Evolutionary conservation across 2,113 vertebrate species (phyloP), one percentile per base, ranked within the genome.

Genomic region (Ailuropoda melanoleuca): DNA sequence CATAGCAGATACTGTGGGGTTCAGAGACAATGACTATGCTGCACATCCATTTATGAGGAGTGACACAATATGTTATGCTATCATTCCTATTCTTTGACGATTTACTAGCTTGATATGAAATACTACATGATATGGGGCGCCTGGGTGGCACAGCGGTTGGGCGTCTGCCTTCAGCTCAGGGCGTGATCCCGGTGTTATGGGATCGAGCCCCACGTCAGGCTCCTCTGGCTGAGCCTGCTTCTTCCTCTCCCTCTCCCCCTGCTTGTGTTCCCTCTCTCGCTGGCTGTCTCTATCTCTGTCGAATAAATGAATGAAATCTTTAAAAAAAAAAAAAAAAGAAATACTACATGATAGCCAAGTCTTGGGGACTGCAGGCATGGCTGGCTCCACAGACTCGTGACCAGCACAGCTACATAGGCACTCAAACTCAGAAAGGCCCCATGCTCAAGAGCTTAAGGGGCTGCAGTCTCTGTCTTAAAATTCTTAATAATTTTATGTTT

Each of bases 31-130:
- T 39, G 37, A 64, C n/a, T 62, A 11, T 29, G 34, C 0, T 1
- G 0, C 39, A 23, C 0, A 37, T 23, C 15, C n/a, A 64, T 39
- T 72, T 14, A 4, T 39, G 31, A n/a, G 53, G 18, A 93, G 21
- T 29, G 29, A 80, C 18, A 29, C 3, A n/a, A 23, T 48, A 37
- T 18, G n/a, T n/a, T 58, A 46, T 56, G 9, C 26, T 56, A 37
- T 23, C 15, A 8, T 60, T 43, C 58, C 10, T 43, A 13, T 50
- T 78, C 60, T 82, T 77, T 26, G 19, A 85, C 19, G 58, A 43
- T 64, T 90, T 58, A 9, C 62, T 75, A 48, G 50, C 70, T 88
- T 81, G 66, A 93, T 82, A 46, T 70, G 26, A 88, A 88, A 80
- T 46, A 17, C 37, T 13, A 29, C 0, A 2, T 50, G 19, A 77